Conservation (phyloP, 2,797 vertebrate genomes). For the Acrossocheilus fasciatus region DNA sequence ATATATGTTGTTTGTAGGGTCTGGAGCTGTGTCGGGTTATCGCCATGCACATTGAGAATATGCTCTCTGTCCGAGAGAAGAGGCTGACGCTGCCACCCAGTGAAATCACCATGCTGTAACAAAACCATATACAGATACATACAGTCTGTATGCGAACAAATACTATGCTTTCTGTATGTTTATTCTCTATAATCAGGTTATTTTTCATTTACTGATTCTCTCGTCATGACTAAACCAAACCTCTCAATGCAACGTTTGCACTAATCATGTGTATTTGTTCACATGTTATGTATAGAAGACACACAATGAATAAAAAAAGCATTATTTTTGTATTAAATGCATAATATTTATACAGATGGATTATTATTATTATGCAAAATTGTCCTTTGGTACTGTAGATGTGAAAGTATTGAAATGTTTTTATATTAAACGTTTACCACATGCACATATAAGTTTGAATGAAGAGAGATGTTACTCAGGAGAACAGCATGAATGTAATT, state of each 20-base stretch:
- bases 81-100: conserved; percentile 91
- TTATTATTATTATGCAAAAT: conserved; percentile 3
- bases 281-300: conserved; percentile 19
- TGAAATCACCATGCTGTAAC: conserved; percentile 93
- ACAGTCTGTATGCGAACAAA: background rate
- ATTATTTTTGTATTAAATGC: conserved; percentile 33
- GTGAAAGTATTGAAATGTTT: conserved; percentile 1
- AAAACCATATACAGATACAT: conserved; percentile 3
- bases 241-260: conserved; percentile 29
- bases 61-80: conserved; percentile 89
- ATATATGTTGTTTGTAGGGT: conserved; percentile 76
- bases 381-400: background rate
- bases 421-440: conserved; percentile 28
- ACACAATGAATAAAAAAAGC: conserved; percentile 4
- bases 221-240: conserved; percentile 15
- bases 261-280: conserved; percentile 22
- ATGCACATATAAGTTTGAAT: conserved; percentile 8
- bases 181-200: background rate
- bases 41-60: conserved; percentile 91
- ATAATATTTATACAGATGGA: conserved; percentile 28
- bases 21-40: conserved; percentile 95
- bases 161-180: background rate
- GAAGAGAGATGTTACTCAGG: conserved; percentile 37
- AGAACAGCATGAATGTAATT: conserved; percentile 30
- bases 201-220: background rate